Evolutionary conservation across 1,140 invertebrate genomes (phyloP), one percentile per base, ranked within the genome.

Genomic region (Drosophila saltans): DNA sequence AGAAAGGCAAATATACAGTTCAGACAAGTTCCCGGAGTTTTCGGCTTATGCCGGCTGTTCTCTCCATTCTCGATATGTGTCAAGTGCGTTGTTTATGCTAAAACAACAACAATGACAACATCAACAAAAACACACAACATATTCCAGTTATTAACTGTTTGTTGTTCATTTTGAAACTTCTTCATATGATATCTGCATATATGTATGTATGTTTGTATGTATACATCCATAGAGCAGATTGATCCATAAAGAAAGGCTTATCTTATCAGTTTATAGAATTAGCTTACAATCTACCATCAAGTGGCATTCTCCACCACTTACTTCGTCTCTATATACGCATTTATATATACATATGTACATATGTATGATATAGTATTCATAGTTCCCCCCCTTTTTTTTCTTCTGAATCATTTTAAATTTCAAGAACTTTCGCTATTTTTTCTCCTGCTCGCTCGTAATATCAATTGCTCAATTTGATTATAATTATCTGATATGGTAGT

Each of bases 1-100:
- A 7, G 45, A 16, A 21, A 40, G 45, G 8, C 6, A 9, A 24
- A 24, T 40, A 66, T 75, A 69, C 58, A 72, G 52, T 67, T 79
- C 21, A 16, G 33, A 57, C 45, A 21, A 48, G 45, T 79, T 16
- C 21, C 21, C 66, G 45, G 67, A 84, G 52, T 59, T 79, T 66
- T 16, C 16, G 26, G 63, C 65, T 67, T 28, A 45, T 59, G 39
- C 39, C 60, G 75, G 56, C 66, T 36, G n/a, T 24, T 48, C 21
- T 60, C 41, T 58, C 36, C 40, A 75, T 48, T 36, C 39, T 26
- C 24, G 45, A 86, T 88, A 80, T 86, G 84, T 86, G 83, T 89
- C 83, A 86, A 88, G 83, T 77, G 70, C 65, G 56, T 77, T 73
- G 55, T 66, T 76, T 75, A 66, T 74, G 69, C 55, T 36, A 68